These are phyloP conservation scores for Acipenser transmontanus DNA, from an alignment of 2,797 vertebrate genomes.

Conservation along the genomic window DNA sequence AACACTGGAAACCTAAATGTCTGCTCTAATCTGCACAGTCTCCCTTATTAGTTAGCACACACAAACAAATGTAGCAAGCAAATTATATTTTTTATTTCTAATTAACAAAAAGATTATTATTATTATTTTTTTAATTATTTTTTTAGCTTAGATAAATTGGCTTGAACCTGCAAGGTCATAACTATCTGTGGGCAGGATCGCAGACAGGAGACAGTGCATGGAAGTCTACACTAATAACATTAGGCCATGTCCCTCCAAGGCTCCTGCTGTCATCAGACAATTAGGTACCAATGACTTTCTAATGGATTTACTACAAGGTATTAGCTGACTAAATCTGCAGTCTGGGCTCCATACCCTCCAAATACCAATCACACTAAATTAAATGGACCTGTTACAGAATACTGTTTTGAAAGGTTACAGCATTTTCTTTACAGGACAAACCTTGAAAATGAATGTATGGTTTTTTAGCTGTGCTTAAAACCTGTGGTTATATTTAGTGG, in stretches of 20 bases:
- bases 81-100: not conserved
- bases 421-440: too few relatives aligned
- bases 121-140: not conserved
- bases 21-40: too few relatives aligned
- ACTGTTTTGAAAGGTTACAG: not conserved
- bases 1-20: too few relatives aligned
- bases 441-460: too few relatives aligned
- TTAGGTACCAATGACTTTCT: constrained; percentile 54
- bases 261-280: constrained; percentile 51
- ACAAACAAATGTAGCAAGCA: too few relatives aligned
- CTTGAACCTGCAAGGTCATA: constrained; percentile 27
- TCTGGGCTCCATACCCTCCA: constrained; percentile 32
- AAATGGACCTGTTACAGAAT: constrained; percentile 19
- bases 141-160: constrained; percentile 31
- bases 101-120: not conserved
- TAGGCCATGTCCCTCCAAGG: constrained; percentile 47
- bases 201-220: constrained; percentile 23
- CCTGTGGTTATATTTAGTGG: too few relatives aligned
- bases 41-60: too few relatives aligned
- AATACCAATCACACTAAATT: not conserved
- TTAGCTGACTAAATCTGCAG: constrained; percentile 45
- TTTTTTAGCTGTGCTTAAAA: too few relatives aligned
- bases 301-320: constrained; percentile 54
- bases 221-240: constrained; percentile 50
- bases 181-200: constrained; percentile 28